These are phyloP conservation scores for Didymodactylos carnosus DNA, from an alignment of 2,888 invertebrate species.

Conservation along the genomic window DNA sequence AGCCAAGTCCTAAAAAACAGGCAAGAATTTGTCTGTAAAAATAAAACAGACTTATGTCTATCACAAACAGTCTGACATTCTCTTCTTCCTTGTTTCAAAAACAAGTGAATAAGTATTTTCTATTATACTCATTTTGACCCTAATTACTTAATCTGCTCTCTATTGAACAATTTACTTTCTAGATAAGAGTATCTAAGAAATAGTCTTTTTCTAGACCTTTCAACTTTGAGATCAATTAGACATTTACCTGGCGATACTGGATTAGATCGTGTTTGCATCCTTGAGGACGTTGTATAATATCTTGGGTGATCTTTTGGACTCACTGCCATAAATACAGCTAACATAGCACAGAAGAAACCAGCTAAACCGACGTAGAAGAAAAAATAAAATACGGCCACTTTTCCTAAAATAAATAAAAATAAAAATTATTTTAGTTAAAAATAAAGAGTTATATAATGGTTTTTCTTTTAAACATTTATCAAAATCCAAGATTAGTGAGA, in stretches of 20 bases:
- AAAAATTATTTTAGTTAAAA: neutral
- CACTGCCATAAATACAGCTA: conserved; percentile 78
- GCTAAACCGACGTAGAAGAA: conserved; percentile 73
- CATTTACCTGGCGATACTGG: neutral
- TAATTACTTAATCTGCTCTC: too few species aligned
- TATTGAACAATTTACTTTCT: too few species aligned
- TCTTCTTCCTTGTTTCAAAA: too few species aligned
- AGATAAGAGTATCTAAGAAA: too few species aligned
- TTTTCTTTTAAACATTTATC: too few species aligned
- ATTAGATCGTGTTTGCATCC: neutral
- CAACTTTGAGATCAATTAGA: too few species aligned
- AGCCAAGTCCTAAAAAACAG: conserved; percentile 55
- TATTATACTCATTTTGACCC: too few species aligned
- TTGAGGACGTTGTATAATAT: conserved; percentile 28
- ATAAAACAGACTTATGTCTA: neutral
- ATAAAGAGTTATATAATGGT: neutral
- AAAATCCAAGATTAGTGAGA: too few species aligned
- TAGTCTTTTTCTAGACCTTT: too few species aligned
- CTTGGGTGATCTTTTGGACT: conserved; percentile 63
- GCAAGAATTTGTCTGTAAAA: neutral
- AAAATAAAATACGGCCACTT: conserved; percentile 65
- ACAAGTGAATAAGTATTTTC: too few species aligned
- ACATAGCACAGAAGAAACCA: conserved; percentile 75
- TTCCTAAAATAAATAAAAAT: neutral
- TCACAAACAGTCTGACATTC: too few species aligned